Evolutionary conservation across 1,140 invertebrate genomes (phyloP).

Genomic region (Drosophila mayri): DNA sequence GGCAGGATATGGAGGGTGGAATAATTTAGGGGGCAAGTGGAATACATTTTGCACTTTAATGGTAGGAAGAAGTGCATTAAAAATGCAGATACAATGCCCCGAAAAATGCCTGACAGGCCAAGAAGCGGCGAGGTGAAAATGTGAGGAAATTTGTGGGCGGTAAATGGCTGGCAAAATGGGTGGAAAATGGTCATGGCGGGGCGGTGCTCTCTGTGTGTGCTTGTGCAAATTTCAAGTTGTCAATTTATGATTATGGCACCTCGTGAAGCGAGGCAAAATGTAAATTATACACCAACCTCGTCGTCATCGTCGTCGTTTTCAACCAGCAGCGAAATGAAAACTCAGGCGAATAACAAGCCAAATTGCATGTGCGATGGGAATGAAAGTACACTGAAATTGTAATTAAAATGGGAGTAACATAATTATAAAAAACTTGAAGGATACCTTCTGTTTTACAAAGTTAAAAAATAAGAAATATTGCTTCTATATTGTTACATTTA

Average conservation of each 20-base stretch:
- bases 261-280: slow-evolving; percentile 78
- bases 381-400: neutral
- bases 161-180: slow-evolving; percentile 9
- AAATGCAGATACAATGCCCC: slow-evolving; percentile 74
- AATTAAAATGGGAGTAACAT: neutral
- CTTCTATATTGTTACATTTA: neutral
- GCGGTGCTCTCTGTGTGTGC: slow-evolving; percentile 41
- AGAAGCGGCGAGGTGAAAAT: neutral
- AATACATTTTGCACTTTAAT: slow-evolving; percentile 77
- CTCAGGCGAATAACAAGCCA: slow-evolving; percentile 73
- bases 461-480: neutral
- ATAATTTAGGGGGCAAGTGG: slow-evolving; percentile 61
- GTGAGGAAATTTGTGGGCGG: neutral
- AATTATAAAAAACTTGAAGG: neutral
- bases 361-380: slow-evolving; percentile 60
- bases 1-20: slow-evolving; percentile 40
- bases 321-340: slow-evolving; percentile 64
- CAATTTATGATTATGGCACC: slow-evolving; percentile 84
- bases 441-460: rapidly evolving
- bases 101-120: slow-evolving; percentile 51
- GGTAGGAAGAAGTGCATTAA: slow-evolving; percentile 69
- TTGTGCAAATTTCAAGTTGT: slow-evolving; percentile 83
- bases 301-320: slow-evolving; percentile 14
- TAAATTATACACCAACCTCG: slow-evolving; percentile 73
- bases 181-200: slow-evolving; percentile 30